Evolutionary conservation across 2,113 vertebrate genomes (phyloP).

Genomic region (Eupsittula cactorum): DNA sequence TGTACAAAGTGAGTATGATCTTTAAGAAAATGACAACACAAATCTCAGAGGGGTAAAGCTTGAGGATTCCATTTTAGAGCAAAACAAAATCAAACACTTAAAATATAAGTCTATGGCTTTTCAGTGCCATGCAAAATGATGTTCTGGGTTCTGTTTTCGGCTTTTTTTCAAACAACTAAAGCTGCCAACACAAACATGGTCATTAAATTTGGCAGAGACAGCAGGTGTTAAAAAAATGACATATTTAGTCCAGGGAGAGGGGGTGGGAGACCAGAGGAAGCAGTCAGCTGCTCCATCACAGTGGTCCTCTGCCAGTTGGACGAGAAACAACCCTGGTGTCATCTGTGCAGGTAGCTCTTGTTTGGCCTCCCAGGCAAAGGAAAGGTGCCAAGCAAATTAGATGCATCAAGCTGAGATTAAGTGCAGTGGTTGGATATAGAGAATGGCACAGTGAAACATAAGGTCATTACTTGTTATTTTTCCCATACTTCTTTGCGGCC

Average conservation of each 20-base stretch:
- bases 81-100: not conserved
- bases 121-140: not conserved
- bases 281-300: constrained; percentile 69
- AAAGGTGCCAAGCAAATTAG: constrained; percentile 67
- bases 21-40: not conserved
- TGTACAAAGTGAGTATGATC: not conserved
- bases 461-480: constrained; percentile 51
- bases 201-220: constrained; percentile 64
- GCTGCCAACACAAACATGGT: constrained; percentile 52
- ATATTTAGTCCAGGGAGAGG: constrained; percentile 70
- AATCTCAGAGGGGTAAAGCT: not conserved
- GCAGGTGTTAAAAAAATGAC: constrained; percentile 70
- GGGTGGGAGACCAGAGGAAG: constrained; percentile 64
- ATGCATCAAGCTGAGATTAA: constrained; percentile 57
- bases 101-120: not conserved
- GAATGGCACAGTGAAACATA: constrained; percentile 47
- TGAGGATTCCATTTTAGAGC: not conserved
- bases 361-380: constrained; percentile 72
- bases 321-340: constrained; percentile 72
- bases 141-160: not conserved
- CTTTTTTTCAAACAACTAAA: not conserved
- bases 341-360: constrained; percentile 74
- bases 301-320: constrained; percentile 70
- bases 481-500: not conserved
- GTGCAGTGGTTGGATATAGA: constrained; percentile 40